Percentiles rank a stretch among this genome's conserved stretches.
These are phyloP conservation scores for Sebastes matsubarae DNA, from an alignment of 2,797 vertebrate species.

Conservation along the genomic window DNA sequence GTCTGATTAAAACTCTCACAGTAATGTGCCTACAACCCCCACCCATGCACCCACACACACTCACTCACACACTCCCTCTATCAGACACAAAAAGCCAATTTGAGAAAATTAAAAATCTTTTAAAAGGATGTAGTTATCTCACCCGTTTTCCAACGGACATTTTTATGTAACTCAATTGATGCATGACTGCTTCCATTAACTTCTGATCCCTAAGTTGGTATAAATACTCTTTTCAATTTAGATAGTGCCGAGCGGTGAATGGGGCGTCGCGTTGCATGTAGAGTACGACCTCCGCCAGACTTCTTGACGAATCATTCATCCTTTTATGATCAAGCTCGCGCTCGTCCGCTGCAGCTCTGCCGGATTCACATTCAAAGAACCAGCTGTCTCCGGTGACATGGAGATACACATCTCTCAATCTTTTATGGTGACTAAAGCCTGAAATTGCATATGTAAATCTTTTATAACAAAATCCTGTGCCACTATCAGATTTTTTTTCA, in stretches of 20 bases:
- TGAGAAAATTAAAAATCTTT: constrained; percentile 75
- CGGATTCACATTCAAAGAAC: neutral
- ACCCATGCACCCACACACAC: neutral
- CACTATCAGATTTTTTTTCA: neutral
- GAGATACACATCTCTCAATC: constrained; percentile 36
- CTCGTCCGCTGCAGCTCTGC: constrained; percentile 13
- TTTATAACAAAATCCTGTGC: neutral
- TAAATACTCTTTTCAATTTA: constrained; percentile 83
- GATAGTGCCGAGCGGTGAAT: constrained; percentile 67
- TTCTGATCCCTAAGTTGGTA: constrained; percentile 74
- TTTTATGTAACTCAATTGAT: constrained; percentile 78
- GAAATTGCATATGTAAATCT: constrained; percentile 41
- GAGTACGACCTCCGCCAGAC: constrained; percentile 45
- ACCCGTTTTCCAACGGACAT: constrained; percentile 55
- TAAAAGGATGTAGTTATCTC: constrained; percentile 72
- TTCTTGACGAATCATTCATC: constrained; percentile 55
- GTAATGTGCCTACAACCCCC: constrained; percentile 42
- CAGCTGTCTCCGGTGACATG: constrained; percentile 17
- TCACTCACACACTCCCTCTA: constrained; percentile 13
- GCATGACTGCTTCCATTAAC: constrained; percentile 79
- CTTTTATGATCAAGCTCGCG: constrained; percentile 31
- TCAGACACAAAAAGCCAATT: constrained; percentile 70
- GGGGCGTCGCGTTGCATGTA: constrained; percentile 42
- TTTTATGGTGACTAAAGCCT: constrained; percentile 26
- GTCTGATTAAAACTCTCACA: constrained; percentile 69